Evolutionary conservation across 2,113 vertebrate species (phyloP).

Genomic region (Neolamprologus longior): DNA sequence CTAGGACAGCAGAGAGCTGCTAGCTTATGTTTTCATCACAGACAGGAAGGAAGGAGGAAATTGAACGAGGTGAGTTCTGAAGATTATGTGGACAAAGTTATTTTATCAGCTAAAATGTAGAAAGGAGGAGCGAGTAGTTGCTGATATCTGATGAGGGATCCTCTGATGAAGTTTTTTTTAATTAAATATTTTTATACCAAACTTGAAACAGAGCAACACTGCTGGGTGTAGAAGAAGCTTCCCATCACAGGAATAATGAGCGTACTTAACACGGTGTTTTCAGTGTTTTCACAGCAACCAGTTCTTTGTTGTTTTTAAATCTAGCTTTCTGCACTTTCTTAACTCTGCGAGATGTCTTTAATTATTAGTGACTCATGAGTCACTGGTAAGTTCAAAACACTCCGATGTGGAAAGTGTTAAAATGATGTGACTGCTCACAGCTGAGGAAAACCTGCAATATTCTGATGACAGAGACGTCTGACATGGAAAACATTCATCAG

Average conservation of each 20-base stretch:
- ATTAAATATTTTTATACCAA: background rate
- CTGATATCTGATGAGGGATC: background rate
- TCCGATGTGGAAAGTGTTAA: background rate
- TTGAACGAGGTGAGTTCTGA: constrained; percentile 56
- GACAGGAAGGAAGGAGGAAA: constrained; percentile 62
- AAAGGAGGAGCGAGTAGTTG: background rate
- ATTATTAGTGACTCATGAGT: background rate
- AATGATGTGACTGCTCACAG: background rate
- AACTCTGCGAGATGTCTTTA: background rate
- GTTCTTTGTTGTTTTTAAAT: background rate
- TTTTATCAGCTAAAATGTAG: background rate
- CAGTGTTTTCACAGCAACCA: background rate
- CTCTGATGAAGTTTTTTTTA: background rate
- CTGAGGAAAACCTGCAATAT: background rate
- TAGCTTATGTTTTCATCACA: constrained; percentile 52
- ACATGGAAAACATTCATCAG: background rate
- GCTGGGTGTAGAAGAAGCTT: background rate
- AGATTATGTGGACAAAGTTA: constrained; percentile 23
- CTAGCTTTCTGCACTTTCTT: background rate
- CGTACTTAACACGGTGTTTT: background rate
- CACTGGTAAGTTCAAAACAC: background rate
- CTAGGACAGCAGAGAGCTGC: constrained; percentile 37
- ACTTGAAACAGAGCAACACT: background rate
- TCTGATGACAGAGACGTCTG: background rate
- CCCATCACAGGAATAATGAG: background rate